Base-by-base conservation (phyloP, 2,888 invertebrate species). In the Caenorhabditis afra region DNA sequence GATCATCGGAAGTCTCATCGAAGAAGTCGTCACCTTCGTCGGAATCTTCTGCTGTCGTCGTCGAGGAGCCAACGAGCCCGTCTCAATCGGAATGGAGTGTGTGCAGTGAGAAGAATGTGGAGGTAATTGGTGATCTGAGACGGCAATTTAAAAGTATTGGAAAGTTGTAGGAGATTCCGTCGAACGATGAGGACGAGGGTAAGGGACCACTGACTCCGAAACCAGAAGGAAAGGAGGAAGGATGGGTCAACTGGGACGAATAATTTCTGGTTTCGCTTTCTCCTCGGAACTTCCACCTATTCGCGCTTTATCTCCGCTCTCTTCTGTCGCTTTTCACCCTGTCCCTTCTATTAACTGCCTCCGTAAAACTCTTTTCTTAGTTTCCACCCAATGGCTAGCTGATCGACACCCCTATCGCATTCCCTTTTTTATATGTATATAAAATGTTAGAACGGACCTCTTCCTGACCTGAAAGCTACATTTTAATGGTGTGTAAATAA, bases 181-280 rank as follows among this genome's bases (percentile, higher is more conserved):
- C 73, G 37, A 67, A 75, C 41, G 68, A 75, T 55, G 73, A 82
- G 44, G 81, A 83, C 35, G 81, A 79, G 12, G 66, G 39, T 14
- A 59, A 59, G 14, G 76, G 79, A 23, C 81, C 79, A 35, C 57
- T 81, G 49, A 81, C 84, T 4, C 82, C 82, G 16, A 71, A 70
- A 50, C 67, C 77, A 14, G 74, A 67, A 50, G 39, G 64, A 35
- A 81, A 81, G 47, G 84, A 81, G 35, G 85, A 80, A 14, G 85
- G 80, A 41, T 85, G 85, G 85, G 83, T 85, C 18, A 81, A 85
- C 53, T 85, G 85, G 85, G 85, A 85, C 52, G 85, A 85, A 62
- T 85, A 73, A 67, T 23, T 37, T 14, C 14, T 23, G n/a, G n/a
- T n/a, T n/a, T n/a, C n/a, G n/a, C 22, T 47, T 29, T 29, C 7